phyloP scores from a whole-genome alignment of 1,140 invertebrate species.

The Teleogryllus occipitalis region DNA sequence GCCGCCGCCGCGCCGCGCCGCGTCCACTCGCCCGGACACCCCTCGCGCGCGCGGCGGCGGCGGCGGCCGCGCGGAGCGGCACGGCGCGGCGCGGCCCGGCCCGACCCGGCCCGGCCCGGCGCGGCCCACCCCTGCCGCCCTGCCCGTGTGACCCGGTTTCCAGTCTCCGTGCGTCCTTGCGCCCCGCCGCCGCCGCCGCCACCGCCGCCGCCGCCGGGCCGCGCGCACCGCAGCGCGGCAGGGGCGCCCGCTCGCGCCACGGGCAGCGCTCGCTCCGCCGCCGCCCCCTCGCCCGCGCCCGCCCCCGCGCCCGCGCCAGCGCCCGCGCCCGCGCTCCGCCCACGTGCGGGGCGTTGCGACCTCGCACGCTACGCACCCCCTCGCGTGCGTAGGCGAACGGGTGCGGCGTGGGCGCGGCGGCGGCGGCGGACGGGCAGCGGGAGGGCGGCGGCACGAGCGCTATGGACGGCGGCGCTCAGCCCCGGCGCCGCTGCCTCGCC shows the following conservation, averaged over 20 bases:
- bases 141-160: constrained; percentile 17
- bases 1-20: too few relatives aligned
- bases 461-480: background rate
- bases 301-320: too few relatives aligned
- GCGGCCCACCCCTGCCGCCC: background rate
- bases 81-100: too few relatives aligned
- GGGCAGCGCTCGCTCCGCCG: background rate
- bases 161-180: background rate
- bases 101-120: too few relatives aligned
- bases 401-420: too few relatives aligned
- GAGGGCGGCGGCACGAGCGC: too few relatives aligned
- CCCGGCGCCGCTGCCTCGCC: too few relatives aligned
- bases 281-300: too few relatives aligned
- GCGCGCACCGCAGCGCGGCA: background rate
- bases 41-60: too few relatives aligned
- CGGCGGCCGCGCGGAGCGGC: too few relatives aligned
- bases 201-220: too few relatives aligned
- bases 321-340: background rate
- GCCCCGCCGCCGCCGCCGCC: background rate
- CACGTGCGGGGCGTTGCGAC: background rate
- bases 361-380: background rate
- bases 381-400: background rate
- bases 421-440: too few relatives aligned
- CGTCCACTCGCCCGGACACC: background rate
- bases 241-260: background rate